Base-by-base conservation (phyloP, 2,888 invertebrate genomes). In the Eupithecia inturbata region DNA sequence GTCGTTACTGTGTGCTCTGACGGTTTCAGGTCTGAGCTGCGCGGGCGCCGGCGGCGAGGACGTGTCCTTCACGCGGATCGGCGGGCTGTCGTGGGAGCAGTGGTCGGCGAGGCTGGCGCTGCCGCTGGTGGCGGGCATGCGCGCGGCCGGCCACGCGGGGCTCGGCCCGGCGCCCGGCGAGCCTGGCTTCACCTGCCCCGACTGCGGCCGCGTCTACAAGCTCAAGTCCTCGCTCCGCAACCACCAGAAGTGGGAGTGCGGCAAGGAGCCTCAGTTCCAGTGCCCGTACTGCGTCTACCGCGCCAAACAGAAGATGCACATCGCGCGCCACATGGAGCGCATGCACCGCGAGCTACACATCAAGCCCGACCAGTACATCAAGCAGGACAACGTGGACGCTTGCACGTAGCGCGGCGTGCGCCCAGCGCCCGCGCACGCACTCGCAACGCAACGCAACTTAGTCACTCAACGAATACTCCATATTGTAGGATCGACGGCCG, bases 161-260 rank as follows among this genome's bases (percentile, higher is more conserved):
- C 64, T 57, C 28, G 60, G 67, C 39, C 77, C 72, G 75, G 81
- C 84, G 74, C 85, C 89, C 82, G 95, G 90, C 87, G 95, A 95
- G 80, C 95, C 95, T 80, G 95, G 95, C 86, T 97, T 97, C 95
- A 95, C 96, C 75, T 97, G 97, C 91, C 96, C 97, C 72, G 97
- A 97, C 85, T 98, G 98, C 92, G 97, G 97, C 77, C 95, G 98
- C 81, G 96, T 97, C 79, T 98, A 98, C 94, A 98, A 98, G 90
- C 95, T 98, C 82, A 98, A 98, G 92, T 97, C 97, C 82, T 97
- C 97, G 76, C 93, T 97, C 84, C 95, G 97, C 77, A 97, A 97
- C 90, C 97, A 97, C 88, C 97, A 97, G 95, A 97, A 97, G 90
- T 97, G 97, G 97, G 97, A 97, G 91, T 97, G 97, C 91, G 97